Evolutionary conservation across 2,113 vertebrate genomes (phyloP), one percentile per base, ranked within the genome.

Genomic region (Sclerurus mexicanus): DNA sequence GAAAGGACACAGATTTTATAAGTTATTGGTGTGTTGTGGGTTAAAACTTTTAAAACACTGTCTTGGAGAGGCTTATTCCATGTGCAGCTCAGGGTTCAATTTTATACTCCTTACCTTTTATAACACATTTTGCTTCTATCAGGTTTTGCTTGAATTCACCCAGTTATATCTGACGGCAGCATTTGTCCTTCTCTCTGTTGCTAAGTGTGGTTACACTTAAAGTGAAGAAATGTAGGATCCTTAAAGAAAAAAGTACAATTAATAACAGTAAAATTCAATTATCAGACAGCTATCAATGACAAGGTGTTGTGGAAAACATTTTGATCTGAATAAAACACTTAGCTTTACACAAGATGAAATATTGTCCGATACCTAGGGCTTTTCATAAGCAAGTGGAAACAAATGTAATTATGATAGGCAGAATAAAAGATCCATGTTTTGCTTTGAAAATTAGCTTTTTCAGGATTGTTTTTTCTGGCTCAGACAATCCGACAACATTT

Each of bases 351-450:
- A 66, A 69, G 82, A 59, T 71, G 33, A 85, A 85, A 75, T 85
- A 72, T 40, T 50, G 44, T 60, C 60, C 91, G 66, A 47, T 93
- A 90, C 13, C 31, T 49, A 47, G 28, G 14, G 10, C 47, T 92
- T 89, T 80, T 67, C 55, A 88, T 67, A 90, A 88, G 75, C 59
- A 80, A 92, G 46, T 71, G 75, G 68, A 77, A 95, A 74, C 53
- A 69, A 94, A 94, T 30, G 71, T 79, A 69, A 84, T 86, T 90
- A 74, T 67, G 55, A 89, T 37, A 74, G 86, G 42, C 83, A 86
- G 68, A 71, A 35, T 72, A 93, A 91, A 88, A 91, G 83, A 92
- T 75, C 46, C 79, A 46, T 58, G 42, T 88, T 97, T 92, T 93
- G 7, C 78, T 93, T 93, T 74, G 68, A 93, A 92, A 95, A 90